These are phyloP conservation scores for Luidia sarsii DNA, from an alignment of 53 echinoderm and acorn worm species.

Conservation along the genomic window DNA sequence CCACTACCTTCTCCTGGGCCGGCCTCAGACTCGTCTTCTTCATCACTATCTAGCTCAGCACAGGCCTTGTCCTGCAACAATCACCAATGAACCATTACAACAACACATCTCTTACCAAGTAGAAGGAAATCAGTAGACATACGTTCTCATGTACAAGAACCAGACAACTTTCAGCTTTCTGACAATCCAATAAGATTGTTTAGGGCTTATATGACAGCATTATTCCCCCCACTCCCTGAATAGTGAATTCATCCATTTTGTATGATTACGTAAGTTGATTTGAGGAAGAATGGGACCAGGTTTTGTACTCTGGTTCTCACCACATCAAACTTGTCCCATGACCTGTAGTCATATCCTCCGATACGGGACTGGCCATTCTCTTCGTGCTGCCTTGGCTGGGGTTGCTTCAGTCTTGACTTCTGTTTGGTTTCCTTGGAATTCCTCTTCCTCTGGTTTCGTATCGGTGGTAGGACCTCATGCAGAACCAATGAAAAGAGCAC, in stretches of 20 bases:
- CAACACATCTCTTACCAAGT: no score
- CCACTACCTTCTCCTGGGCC: conserved; percentile 27
- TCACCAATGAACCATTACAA: no score
- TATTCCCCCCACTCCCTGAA: not conserved
- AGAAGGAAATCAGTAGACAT: no score
- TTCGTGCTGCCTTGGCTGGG: not conserved
- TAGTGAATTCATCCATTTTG: no score
- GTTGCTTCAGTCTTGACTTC: conserved; percentile 49
- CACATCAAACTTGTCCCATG: conserved; percentile 99
- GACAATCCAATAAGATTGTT: not conserved
- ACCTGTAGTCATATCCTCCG: conserved; percentile 84
- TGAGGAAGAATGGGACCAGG: not conserved
- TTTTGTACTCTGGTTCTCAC: conserved; percentile 64
- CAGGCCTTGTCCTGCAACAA: conserved; percentile 82
- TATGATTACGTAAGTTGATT: not conserved
- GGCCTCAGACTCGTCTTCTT: conserved; percentile 20
- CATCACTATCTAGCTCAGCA: conserved; percentile 82
- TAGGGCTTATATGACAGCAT: not conserved
- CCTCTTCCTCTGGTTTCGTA: conserved; percentile 63
- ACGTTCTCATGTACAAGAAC: no score
- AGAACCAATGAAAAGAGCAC: no score
- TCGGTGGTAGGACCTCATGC: conserved; percentile 69
- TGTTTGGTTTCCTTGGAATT: conserved; percentile 60
- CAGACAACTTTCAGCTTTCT: no score
- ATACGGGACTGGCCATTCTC: conserved; percentile 40